A percentile compares a stretch with the other conserved stretches of the same genome.
Conservation (phyloP, 2,113 vertebrate species). For the Sylvietta virens region DNA sequence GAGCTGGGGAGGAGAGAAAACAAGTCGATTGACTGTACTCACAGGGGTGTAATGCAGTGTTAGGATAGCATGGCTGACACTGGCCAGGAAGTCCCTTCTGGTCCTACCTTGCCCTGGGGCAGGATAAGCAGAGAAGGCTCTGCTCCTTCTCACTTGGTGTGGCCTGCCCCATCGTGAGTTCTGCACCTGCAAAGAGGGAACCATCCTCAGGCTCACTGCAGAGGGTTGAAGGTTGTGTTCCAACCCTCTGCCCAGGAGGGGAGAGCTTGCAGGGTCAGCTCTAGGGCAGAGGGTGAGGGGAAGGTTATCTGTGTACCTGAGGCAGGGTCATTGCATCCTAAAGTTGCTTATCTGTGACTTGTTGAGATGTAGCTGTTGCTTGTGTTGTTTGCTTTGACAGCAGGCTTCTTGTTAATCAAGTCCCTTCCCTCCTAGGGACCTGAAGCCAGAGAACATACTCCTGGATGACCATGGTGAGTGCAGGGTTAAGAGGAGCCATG, state of each 20-base stretch:
- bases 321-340: not conserved
- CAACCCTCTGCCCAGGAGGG: not conserved
- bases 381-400: not conserved
- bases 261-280: not conserved
- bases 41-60: not conserved
- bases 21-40: not conserved
- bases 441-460: conserved; percentile 96
- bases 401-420: not conserved
- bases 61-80: not conserved
- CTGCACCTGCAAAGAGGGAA: not conserved
- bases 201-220: not conserved
- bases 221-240: not conserved
- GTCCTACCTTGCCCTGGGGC: not conserved
- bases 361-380: not conserved
- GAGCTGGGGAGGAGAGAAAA: not conserved
- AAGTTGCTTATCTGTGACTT: not conserved
- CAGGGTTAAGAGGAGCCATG: not conserved
- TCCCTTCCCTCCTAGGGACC: conserved; percentile 74
- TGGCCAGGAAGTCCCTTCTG: not conserved
- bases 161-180: not conserved
- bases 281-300: not conserved
- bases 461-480: conserved; percentile 93
- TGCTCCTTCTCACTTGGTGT: not conserved
- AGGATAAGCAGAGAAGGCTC: not conserved
- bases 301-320: not conserved